Base-by-base conservation (phyloP, 2,797 vertebrate species). In the Cygnus olor region DNA sequence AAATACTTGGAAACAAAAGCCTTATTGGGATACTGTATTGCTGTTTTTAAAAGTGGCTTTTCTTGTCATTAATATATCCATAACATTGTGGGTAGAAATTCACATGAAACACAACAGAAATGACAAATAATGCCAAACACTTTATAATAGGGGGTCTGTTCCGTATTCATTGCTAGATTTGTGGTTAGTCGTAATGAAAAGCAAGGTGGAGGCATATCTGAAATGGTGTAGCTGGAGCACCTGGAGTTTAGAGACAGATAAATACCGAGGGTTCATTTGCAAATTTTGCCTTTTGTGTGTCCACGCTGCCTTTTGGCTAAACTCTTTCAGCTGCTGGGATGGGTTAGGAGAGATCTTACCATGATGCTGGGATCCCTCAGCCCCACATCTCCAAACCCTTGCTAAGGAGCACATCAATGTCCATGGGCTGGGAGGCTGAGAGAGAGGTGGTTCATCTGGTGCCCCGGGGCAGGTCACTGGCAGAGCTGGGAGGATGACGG, bases 1-100 rank as follows among this genome's bases (percentile, higher is more conserved):
- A 95, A 96, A 94, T 87, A 92, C 88, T 96, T 93, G 85, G 85
- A 96, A 93, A 90, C 82, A 86, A 82, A 92, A 73, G 74, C 2
- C 0, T 86, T 82, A 38, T 28, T 88, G 82, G 20, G 14, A 61
- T 77, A 47, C 25, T 86, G 36, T 70, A 60, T 81, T 93, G 47
- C 51, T 91, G 56, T 51, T 95, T 70, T 95, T 68, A 70, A 88
- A 68, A 71, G 63, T 57, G 80, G 79, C 89, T 92, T 96, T 92
- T 66, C 70, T 64, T 53, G 6, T 68, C 85, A 3, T 92, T 92
- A 88, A 64, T 84, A 53, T 42, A 88, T 57, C 73, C 78, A 34
- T 83, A 83, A 74, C 85, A 53, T 76, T 88, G 80, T 91, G 68
- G 56, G 73, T 27, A 17, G 56, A 70, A 63, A 72, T 65, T 63